Conservation (phyloP, 2,113 vertebrate genomes). For the Patagioenas fasciata region DNA sequence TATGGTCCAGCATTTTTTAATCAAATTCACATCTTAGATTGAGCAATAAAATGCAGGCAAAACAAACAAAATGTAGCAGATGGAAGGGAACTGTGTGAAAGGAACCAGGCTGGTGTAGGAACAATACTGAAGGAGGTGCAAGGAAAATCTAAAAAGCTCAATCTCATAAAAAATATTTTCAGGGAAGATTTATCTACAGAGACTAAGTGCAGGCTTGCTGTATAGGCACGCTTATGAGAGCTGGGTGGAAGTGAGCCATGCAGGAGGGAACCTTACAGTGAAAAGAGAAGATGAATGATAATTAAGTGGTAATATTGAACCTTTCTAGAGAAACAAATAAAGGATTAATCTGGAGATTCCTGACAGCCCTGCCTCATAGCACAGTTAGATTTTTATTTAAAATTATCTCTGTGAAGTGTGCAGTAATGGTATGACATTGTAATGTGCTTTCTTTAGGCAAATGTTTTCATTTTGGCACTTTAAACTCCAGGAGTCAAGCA, state of each 20-base stretch:
- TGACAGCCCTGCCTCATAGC: not conserved
- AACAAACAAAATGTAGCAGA: slow-evolving; percentile 2
- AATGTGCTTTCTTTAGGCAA: not conserved
- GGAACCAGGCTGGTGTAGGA: not conserved
- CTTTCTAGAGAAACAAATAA: not conserved
- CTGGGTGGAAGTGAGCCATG: not conserved
- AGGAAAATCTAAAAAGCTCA: slow-evolving; percentile 40
- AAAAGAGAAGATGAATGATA: not conserved
- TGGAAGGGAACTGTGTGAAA: not conserved
- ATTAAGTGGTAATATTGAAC: not conserved
- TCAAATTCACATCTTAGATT: not conserved
- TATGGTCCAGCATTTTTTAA: not conserved
- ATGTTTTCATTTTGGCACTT: not conserved
- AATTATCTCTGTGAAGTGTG: not conserved
- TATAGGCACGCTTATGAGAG: not conserved
- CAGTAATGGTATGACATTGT: not conserved
- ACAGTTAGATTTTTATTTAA: slow-evolving; percentile 16
- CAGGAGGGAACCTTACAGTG: not conserved
- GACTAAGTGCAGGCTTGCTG: not conserved
- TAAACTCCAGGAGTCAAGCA: not conserved
- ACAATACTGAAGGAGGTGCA: slow-evolving; percentile 22
- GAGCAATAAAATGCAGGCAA: not conserved
- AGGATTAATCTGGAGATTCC: slow-evolving; percentile 11
- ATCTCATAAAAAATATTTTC: slow-evolving; percentile 3
- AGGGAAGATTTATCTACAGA: not conserved